A percentile compares a stretch with the other conserved stretches of the same genome.
These are phyloP conservation scores for Agriopis marginaria DNA, from an alignment of 2,888 invertebrate genomes.

Conservation along the genomic window DNA sequence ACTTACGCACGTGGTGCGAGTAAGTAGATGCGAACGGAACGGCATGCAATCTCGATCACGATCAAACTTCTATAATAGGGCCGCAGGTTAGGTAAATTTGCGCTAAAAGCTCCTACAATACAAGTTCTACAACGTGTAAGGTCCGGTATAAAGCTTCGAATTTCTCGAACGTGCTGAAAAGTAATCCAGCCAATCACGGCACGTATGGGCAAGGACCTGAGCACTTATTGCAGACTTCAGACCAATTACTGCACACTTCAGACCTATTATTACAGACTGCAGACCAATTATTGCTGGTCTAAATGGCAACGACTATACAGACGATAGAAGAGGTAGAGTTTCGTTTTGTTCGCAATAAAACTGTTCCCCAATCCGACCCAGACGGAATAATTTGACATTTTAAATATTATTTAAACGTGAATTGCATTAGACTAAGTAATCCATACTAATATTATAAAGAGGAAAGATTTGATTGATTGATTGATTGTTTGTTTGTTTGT, in stretches of 20 bases:
- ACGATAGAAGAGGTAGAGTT: slow-evolving; percentile 10
- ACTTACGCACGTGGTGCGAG: too few species aligned
- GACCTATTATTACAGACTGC: slow-evolving; percentile 25
- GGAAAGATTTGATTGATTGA: too few species aligned
- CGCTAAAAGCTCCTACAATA: not conserved
- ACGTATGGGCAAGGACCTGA: slow-evolving; percentile 44
- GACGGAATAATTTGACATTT: slow-evolving; percentile 36
- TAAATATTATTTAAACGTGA: not conserved
- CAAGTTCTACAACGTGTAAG: not conserved
- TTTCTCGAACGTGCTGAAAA: slow-evolving; percentile 33
- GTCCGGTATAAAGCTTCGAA: slow-evolving; percentile 7
- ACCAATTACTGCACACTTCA: slow-evolving; percentile 44
- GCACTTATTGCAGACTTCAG: slow-evolving; percentile 47
- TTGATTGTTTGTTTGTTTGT: too few species aligned
- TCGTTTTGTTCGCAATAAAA: slow-evolving; percentile 41
- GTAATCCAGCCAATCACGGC: slow-evolving; percentile 55
- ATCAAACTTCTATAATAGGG: too few species aligned
- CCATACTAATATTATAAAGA: too few species aligned
- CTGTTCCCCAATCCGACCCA: not conserved
- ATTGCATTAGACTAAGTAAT: not conserved
- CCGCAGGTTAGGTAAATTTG: not conserved
- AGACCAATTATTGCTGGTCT: slow-evolving; percentile 48
- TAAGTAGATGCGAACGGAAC: too few species aligned
- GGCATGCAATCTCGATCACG: too few species aligned
- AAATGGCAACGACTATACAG: slow-evolving; percentile 44